Percentiles rank a stretch among this genome's conserved stretches.
Evolutionary conservation across 2,113 vertebrate species (phyloP).

Genomic region (Lutjanus erythropterus): DNA sequence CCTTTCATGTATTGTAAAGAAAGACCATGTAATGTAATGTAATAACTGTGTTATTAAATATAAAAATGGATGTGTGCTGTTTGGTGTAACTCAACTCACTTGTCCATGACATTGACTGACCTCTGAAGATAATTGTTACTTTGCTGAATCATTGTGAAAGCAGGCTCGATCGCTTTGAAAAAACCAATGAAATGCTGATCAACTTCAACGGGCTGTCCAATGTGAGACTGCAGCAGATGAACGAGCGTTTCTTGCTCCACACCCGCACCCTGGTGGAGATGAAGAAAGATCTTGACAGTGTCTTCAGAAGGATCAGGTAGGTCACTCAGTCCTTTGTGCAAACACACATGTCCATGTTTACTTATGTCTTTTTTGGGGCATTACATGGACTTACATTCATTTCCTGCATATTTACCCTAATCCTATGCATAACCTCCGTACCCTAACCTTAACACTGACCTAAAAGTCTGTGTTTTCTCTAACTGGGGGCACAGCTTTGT

Average conservation of each 20-base stretch:
- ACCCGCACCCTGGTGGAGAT: constrained; percentile 94
- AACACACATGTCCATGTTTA: background rate
- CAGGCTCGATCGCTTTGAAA: constrained; percentile 98
- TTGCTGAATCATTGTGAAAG: constrained; percentile 16
- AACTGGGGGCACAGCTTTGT: no score
- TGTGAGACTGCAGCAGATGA: constrained; percentile 95
- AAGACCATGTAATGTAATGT: no score
- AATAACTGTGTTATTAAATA: no score
- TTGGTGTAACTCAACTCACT: background rate
- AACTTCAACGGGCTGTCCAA: constrained; percentile 97
- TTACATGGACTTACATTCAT: no score
- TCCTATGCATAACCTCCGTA: no score
- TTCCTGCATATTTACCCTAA: no score
- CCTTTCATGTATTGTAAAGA: no score
- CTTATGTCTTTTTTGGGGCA: no score
- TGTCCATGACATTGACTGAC: background rate
- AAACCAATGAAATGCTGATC: constrained; percentile 98
- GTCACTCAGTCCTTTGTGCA: background rate
- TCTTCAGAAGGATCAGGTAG: constrained; percentile 95
- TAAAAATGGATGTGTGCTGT: background rate
- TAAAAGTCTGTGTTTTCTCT: no score
- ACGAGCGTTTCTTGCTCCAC: constrained; percentile 93
- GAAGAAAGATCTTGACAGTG: constrained; percentile 96
- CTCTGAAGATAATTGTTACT: background rate
- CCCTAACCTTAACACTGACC: no score